These are phyloP conservation scores for Athalia cordata DNA, from an alignment of 2,888 invertebrate genomes.

Conservation along the genomic window DNA sequence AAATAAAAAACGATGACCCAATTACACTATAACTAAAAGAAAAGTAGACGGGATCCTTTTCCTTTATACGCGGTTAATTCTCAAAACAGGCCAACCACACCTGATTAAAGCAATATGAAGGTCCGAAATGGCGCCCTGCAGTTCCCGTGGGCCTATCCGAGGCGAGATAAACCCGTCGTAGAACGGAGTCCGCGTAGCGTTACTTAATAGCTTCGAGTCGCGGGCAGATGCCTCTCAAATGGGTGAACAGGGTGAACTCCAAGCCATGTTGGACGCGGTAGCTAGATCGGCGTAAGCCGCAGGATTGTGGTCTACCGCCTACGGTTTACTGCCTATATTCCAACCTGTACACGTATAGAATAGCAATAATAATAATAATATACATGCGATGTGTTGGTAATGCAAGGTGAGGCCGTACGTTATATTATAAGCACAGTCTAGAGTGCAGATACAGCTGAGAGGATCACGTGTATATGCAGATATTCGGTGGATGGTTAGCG, in stretches of 20 bases:
- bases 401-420: slow-evolving; percentile 1
- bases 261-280: slow-evolving; percentile 32
- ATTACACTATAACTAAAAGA: background rate
- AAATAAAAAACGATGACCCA: background rate
- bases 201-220: slow-evolving; percentile 43
- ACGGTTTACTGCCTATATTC: slow-evolving; percentile 13
- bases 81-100: background rate
- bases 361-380: too few relatives aligned
- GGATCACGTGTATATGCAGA: background rate
- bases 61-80: background rate
- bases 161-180: slow-evolving; percentile 30
- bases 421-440: too few relatives aligned
- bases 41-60: background rate
- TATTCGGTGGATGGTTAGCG: slow-evolving; percentile 14
- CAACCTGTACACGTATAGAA: background rate
- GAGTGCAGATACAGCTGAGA: too few relatives aligned
- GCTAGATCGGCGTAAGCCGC: slow-evolving; percentile 38
- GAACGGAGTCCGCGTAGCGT: slow-evolving; percentile 36
- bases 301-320: slow-evolving; percentile 39
- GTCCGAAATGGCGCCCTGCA: slow-evolving; percentile 5
- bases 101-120: slow-evolving; percentile 37
- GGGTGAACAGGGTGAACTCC: slow-evolving; percentile 42
- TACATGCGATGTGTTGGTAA: background rate
- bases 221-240: slow-evolving; percentile 40
- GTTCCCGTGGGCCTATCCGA: slow-evolving; percentile 29